These are phyloP conservation scores for Argynnis bischoffii DNA, from an alignment of 2,888 invertebrate species.

Conservation along the genomic window DNA sequence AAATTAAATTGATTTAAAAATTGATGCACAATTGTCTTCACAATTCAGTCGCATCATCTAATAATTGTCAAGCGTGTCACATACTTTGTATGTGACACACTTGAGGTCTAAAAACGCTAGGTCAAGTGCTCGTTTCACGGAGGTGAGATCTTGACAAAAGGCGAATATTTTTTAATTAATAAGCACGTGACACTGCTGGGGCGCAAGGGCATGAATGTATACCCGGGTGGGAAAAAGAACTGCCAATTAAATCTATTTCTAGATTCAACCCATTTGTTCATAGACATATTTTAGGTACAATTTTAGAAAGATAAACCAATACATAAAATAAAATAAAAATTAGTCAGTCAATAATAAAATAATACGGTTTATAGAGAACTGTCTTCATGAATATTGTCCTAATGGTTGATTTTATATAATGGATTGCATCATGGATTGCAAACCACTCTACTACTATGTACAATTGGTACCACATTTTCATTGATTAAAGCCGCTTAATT, in stretches of 20 bases:
- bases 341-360: no score
- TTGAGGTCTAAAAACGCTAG: conserved; percentile 77
- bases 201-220: conserved; percentile 47
- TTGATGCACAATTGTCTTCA: neutral
- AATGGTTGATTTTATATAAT: no score
- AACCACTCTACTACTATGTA: neutral
- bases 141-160: conserved; percentile 72
- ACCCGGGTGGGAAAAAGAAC: conserved; percentile 19
- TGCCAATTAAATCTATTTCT: conserved; percentile 33
- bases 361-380: no score
- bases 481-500: conserved; percentile 37
- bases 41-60: conserved; percentile 38
- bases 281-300: neutral
- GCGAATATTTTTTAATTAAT: conserved; percentile 57
- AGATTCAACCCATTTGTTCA: conserved; percentile 1
- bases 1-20: neutral
- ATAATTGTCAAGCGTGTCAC: conserved; percentile 71
- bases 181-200: conserved; percentile 61
- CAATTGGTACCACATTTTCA: conserved; percentile 27
- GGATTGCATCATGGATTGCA: no score
- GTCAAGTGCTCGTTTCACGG: conserved; percentile 80
- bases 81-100: no score
- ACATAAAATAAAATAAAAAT: no score
- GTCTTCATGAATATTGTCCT: no score
- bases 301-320: no score